Evolutionary conservation across 2,888 invertebrate genomes (phyloP).

Genomic region (Zele albiditarsus): DNA sequence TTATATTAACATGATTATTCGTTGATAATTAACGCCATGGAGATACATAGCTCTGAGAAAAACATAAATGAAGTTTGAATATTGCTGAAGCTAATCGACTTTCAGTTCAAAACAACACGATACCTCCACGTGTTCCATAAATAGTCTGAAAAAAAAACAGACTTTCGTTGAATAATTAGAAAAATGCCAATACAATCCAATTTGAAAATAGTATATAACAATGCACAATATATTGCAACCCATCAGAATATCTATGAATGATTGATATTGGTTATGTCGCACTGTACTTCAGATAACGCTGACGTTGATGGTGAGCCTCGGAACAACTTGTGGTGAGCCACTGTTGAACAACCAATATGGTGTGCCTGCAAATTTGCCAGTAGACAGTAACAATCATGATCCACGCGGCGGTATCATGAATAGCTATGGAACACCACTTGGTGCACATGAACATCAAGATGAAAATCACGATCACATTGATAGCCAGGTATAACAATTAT

Average conservation of each 20-base stretch:
- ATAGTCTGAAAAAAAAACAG: no score
- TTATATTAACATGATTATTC: no score
- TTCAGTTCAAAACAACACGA: no score
- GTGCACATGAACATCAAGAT: conserved; percentile 57
- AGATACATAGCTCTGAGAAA: no score
- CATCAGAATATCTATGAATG: conserved; percentile 14
- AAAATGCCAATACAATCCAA: no score
- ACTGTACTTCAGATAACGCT: conserved; percentile 53
- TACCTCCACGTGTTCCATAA: no score
- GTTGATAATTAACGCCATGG: no score
- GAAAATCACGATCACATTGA: conserved; percentile 69
- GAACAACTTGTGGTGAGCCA: conserved; percentile 60
- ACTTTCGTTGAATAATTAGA: no score
- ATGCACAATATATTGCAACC: no score
- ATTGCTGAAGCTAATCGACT: no score
- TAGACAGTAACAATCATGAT: conserved; percentile 49
- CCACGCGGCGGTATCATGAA: conserved; percentile 56
- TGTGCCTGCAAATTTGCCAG: conserved; percentile 65
- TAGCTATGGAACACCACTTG: conserved; percentile 63
- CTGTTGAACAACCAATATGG: conserved; percentile 68
- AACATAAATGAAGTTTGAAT: no score
- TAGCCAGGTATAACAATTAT: conserved; percentile 61
- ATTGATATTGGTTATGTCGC: conserved; percentile 35
- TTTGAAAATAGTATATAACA: no score
- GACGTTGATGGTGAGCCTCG: conserved; percentile 58